Conservation (phyloP, 2,888 invertebrate genomes). For the Idaea aversata region DNA sequence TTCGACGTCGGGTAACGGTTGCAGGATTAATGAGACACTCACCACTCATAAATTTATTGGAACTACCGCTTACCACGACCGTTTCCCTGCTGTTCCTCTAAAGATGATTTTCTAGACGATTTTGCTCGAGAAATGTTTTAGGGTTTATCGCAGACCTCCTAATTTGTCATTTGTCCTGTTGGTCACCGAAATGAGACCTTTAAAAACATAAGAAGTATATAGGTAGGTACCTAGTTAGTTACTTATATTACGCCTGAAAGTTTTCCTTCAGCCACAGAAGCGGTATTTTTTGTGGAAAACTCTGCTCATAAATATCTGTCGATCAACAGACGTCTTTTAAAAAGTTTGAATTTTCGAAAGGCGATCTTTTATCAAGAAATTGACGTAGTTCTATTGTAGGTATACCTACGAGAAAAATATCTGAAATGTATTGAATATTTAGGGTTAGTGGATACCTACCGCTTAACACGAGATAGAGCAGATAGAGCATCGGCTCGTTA, state of each 20-base stretch:
- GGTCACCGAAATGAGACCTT: background rate
- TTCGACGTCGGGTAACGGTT: slow-evolving; percentile 35
- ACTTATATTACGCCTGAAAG: background rate
- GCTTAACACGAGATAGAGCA: background rate
- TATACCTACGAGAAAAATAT: no score
- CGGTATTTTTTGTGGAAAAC: slow-evolving; percentile 17
- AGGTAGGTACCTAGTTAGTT: background rate
- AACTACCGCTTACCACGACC: slow-evolving; percentile 9
- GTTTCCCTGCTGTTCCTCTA: no score
- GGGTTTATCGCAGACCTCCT: background rate
- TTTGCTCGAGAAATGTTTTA: background rate
- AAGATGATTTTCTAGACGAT: background rate
- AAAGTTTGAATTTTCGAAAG: slow-evolving; percentile 22
- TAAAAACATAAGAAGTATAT: background rate
- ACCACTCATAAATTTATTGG: slow-evolving; percentile 42
- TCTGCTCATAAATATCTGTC: slow-evolving; percentile 27
- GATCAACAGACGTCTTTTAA: slow-evolving; percentile 19
- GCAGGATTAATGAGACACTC: slow-evolving; percentile 44
- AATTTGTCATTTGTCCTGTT: background rate
- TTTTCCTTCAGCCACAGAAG: background rate
- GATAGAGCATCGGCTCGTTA: background rate
- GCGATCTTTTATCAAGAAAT: background rate
- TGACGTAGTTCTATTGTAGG: background rate
- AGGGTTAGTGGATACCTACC: background rate
- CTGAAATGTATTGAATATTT: background rate